These are phyloP conservation scores for Puffinus mauretanicus DNA, from an alignment of 2,113 vertebrate species.

Conservation along the genomic window DNA sequence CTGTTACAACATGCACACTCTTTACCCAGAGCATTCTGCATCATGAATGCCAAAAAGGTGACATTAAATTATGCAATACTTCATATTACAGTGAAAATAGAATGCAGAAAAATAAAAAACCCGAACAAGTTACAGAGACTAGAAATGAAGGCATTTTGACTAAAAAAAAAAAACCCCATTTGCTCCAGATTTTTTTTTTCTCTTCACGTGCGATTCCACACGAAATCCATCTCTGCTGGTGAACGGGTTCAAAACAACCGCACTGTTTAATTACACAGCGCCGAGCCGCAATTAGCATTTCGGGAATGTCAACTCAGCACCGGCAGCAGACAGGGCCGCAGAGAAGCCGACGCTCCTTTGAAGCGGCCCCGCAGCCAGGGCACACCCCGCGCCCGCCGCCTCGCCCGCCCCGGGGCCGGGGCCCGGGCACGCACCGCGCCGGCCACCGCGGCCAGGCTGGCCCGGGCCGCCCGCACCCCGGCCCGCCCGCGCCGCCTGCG, in stretches of 20 bases:
- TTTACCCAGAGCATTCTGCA: not conserved
- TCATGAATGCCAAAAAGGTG: not conserved
- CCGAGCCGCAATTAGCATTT: not conserved
- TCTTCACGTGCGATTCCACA: not conserved
- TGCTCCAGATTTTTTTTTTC: not conserved
- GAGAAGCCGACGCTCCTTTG: too few species aligned
- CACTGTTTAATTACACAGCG: accelerated
- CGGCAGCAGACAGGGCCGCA: not conserved
- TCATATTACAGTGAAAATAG: accelerated
- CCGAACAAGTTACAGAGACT: not conserved
- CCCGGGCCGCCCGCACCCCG: too few species aligned
- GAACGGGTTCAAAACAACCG: not conserved
- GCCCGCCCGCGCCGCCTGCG: too few species aligned
- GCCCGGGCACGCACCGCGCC: too few species aligned
- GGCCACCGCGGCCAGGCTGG: too few species aligned
- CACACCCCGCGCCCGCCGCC: too few species aligned
- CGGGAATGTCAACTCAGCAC: not conserved
- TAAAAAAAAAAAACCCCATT: too few species aligned
- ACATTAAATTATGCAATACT: not conserved
- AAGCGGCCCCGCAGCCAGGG: too few species aligned
- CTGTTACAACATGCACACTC: not conserved
- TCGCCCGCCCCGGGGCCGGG: too few species aligned
- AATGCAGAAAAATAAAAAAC: not conserved
- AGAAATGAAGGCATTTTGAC: accelerated
- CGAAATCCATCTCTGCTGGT: not conserved